Evolutionary conservation across 2,888 invertebrate species (phyloP), one percentile per base, ranked within the genome.

Genomic region (Pilophorus perplexus): DNA sequence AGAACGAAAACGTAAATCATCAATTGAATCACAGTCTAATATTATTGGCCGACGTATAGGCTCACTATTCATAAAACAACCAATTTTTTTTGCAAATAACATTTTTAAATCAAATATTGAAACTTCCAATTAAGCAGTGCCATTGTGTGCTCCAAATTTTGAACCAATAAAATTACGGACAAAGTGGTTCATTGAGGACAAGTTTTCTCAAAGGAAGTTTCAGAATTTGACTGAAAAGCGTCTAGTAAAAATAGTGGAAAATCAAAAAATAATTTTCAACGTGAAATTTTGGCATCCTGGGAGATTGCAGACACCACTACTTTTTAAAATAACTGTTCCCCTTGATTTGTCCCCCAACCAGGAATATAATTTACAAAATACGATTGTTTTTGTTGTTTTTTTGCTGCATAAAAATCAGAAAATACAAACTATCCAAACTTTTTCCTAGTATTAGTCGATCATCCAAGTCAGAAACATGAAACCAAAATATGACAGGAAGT

Each of bases 1-100:
- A 62, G 48, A 62, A 62, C 62, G 38, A 28, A 46, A 46, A 46
- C 8, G 28, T 22, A 62, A n/a, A 55, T 33, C 46, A 62, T 59
- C 59, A 48, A 62, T 52, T 27, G 64, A 64, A 64, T 64, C 64
- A 64, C 64, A 64, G 64, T 64, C 64, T 64, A 64, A 64, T 64
- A 37, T 64, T 64, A 64, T 52, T 54, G 64, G 64, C 64, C 64
- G 40, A 38, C 42, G 12, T 38, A 52, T 64, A 64, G 64, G 64
- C 64, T 48, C 62, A 38, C 62, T 62, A 62, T 33, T 44, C 28
- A 62, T 46, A 62, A 62, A 62, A 46, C 62, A 20, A 33, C 33
- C 6, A 33, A 33, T 33, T 33, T 33, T 33, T 6, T 33, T 12
- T 33, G 6, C 33, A 8, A 6, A 33, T 33, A 33, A 33, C 12